Conservation (phyloP, 2,888 invertebrate genomes). For the Eupithecia subumbrata region DNA sequence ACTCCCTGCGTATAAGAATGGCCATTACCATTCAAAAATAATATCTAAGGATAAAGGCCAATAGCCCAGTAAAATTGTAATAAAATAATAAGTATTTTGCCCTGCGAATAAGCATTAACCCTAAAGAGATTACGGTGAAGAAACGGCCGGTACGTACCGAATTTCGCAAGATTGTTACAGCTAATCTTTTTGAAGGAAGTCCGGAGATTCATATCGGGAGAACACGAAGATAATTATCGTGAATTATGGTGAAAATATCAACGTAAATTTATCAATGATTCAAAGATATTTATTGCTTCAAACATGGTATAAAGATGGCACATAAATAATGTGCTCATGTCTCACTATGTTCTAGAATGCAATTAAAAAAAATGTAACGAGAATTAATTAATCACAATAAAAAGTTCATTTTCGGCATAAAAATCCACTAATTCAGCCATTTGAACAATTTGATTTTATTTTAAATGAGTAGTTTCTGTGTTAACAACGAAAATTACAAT, state of each 20-base stretch:
- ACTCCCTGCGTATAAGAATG: constrained; percentile 35
- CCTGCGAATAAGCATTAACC: constrained; percentile 53
- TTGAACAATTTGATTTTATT: no score
- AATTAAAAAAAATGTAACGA: no score
- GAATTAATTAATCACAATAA: no score
- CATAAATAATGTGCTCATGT: not conserved
- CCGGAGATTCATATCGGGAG: constrained; percentile 37
- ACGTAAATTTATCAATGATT: not conserved
- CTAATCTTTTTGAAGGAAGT: constrained; percentile 46
- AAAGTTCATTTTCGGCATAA: no score
- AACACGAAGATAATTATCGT: constrained; percentile 38
- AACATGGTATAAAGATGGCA: not conserved
- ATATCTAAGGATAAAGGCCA: constrained; percentile 38
- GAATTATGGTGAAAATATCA: constrained; percentile 27
- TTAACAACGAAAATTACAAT: no score
- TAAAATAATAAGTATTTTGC: constrained; percentile 49
- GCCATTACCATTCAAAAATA: constrained; percentile 36
- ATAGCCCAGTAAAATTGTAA: constrained; percentile 48
- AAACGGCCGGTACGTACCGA: constrained; percentile 50
- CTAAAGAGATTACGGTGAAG: constrained; percentile 56
- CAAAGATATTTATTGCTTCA: not conserved
- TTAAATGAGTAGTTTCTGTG: no score
- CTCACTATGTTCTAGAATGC: not conserved
- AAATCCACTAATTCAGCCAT: no score
- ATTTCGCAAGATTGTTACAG: constrained; percentile 46